Conservation (phyloP, 2,113 vertebrate genomes). For the Onychostruthus taczanowskii region DNA sequence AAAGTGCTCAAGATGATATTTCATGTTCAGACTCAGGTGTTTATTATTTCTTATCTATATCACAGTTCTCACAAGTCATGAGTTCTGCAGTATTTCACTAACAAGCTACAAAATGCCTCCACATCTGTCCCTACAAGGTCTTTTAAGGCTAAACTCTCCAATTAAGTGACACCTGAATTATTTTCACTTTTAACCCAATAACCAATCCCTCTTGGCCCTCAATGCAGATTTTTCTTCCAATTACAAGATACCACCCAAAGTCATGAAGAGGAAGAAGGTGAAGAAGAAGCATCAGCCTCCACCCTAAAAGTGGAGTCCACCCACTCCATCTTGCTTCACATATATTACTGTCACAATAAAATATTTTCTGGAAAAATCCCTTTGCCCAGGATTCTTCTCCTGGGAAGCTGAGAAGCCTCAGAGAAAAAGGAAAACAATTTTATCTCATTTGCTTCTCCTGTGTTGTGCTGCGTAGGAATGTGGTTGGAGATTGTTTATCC, state of each 20-base stretch:
- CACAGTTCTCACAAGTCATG: background rate
- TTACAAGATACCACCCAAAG: background rate
- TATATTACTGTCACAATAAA: background rate
- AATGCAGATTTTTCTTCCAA: background rate
- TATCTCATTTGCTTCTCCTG: too few relatives aligned
- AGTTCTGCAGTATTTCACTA: background rate
- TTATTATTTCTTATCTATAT: background rate
- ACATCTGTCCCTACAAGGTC: background rate
- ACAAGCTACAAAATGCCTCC: background rate
- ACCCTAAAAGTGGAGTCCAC: background rate
- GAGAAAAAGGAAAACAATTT: too few relatives aligned
- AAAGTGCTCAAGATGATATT: background rate
- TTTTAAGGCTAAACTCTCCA: background rate
- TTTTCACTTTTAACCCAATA: background rate
- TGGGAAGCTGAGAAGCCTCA: too few relatives aligned
- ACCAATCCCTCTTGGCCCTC: background rate
- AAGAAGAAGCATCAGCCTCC: background rate
- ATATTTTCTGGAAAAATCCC: too few relatives aligned
- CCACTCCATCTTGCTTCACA: background rate
- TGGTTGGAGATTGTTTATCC: too few relatives aligned
- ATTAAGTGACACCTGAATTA: background rate
- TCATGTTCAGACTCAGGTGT: background rate
- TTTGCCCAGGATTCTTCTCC: too few relatives aligned
- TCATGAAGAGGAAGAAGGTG: background rate
- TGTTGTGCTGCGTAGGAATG: too few relatives aligned